Conservation (phyloP, 2,797 vertebrate species). For the Lepilemur ruficaudatus region DNA sequence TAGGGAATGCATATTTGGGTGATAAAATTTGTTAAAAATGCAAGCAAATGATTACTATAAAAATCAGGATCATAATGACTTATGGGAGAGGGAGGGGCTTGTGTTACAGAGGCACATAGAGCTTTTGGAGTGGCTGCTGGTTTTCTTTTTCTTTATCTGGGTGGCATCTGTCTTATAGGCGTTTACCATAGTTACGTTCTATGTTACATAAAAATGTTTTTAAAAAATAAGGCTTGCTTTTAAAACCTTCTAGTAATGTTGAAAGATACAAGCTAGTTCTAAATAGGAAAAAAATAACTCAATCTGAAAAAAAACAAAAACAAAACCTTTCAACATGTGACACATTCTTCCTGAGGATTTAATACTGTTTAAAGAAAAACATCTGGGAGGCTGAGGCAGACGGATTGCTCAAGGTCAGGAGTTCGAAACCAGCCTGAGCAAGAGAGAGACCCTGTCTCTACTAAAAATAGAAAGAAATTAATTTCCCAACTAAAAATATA, state of each 20-base stretch:
- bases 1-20: background rate
- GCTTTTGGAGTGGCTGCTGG: background rate
- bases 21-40: background rate
- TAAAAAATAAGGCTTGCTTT: background rate
- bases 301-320: background rate
- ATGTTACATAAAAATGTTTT: background rate
- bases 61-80: background rate
- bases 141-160: background rate
- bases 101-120: background rate
- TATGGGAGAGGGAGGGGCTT: background rate
- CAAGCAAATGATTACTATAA: background rate
- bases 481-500: too few relatives aligned
- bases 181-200: background rate
- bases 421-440: too few relatives aligned
- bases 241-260: background rate
- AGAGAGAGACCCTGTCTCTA: too few relatives aligned
- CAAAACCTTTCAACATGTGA: background rate
- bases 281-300: background rate
- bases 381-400: background rate
- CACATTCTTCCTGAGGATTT: background rate
- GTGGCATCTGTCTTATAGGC: background rate
- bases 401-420: too few relatives aligned
- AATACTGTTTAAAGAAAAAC: conserved; percentile 35
- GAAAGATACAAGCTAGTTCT: background rate
- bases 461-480: too few relatives aligned